Percentiles rank a stretch among this genome's conserved stretches.
These are phyloP conservation scores for Zophobas morio DNA, from an alignment of 1,140 invertebrate species.

Conservation along the genomic window DNA sequence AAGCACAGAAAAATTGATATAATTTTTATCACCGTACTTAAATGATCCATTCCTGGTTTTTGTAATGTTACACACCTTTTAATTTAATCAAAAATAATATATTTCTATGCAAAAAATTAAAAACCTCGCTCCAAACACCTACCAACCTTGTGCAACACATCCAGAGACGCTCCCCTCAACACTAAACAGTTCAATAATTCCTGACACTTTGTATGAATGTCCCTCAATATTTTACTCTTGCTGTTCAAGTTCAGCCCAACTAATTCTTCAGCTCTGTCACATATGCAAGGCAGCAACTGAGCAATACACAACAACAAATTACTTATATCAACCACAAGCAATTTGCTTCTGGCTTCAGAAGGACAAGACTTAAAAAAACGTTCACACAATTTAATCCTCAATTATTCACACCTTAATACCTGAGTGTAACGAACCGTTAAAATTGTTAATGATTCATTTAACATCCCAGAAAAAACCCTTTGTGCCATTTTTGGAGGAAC, in stretches of 20 bases:
- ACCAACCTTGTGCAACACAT: slow-evolving; percentile 79
- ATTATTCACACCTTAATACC: slow-evolving; percentile 64
- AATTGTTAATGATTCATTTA: slow-evolving; percentile 85
- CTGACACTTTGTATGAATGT: slow-evolving; percentile 85
- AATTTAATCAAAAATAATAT: too few species aligned
- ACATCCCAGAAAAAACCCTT: slow-evolving; percentile 83
- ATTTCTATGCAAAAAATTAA: too few species aligned
- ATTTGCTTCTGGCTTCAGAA: slow-evolving; percentile 72
- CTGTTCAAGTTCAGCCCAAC: slow-evolving; percentile 72
- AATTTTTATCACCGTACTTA: too few species aligned
- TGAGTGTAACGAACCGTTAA: slow-evolving; percentile 82
- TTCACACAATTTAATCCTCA: slow-evolving; percentile 9
- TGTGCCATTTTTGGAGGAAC: slow-evolving; percentile 87
- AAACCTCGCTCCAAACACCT: too few species aligned
- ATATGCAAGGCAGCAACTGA: slow-evolving; percentile 77
- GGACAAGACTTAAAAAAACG: slow-evolving; percentile 72
- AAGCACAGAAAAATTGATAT: too few species aligned
- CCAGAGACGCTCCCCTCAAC: slow-evolving; percentile 79
- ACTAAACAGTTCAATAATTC: slow-evolving; percentile 80
- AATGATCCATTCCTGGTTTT: too few species aligned
- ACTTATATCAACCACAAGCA: slow-evolving; percentile 80
- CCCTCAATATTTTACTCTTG: slow-evolving; percentile 76
- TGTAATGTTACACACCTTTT: too few species aligned
- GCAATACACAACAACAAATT: slow-evolving; percentile 82
- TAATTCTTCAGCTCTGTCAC: slow-evolving; percentile 74